Evolutionary conservation across 1,140 invertebrate species (phyloP).

Genomic region (Brachionus sp.): DNA sequence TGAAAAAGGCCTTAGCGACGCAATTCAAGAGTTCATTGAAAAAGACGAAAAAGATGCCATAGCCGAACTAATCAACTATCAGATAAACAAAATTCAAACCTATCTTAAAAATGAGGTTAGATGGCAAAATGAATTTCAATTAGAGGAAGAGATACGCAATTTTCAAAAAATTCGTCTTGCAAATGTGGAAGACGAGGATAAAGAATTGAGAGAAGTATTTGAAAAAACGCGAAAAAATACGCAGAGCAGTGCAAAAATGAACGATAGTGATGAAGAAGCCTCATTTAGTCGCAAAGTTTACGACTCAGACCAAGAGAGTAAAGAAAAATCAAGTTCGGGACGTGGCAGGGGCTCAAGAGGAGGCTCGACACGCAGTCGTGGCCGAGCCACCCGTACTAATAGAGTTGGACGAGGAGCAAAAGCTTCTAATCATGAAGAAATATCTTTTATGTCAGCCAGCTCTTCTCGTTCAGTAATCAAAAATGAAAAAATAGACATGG

Average conservation of each 20-base stretch:
- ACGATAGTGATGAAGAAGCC: neutral
- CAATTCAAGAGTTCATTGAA: constrained; percentile 41
- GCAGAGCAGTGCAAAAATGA: neutral
- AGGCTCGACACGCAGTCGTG: neutral
- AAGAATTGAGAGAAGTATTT: constrained; percentile 29
- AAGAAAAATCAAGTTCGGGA: neutral
- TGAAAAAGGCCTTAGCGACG: constrained; percentile 25
- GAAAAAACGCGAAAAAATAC: constrained; percentile 25
- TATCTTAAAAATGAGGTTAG: constrained; percentile 37
- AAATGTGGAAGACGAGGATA: neutral
- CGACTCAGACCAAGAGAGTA: neutral
- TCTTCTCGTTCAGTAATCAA: neutral
- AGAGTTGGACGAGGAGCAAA: constrained; percentile 6
- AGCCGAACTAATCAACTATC: constrained; percentile 16
- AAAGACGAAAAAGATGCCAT: constrained; percentile 46
- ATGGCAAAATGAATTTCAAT: constrained; percentile 32
- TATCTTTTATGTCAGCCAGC: neutral
- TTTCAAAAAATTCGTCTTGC: constrained; percentile 22
- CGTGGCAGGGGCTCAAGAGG: neutral
- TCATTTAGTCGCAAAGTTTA: neutral
- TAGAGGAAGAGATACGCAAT: constrained; percentile 19
- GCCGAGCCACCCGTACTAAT: neutral
- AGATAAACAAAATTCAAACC: constrained; percentile 28
- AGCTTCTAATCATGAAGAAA: neutral
- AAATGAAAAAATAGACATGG: neutral